phyloP scores from a whole-genome alignment of 2,797 vertebrate genomes.

The Phrynocephalus guinanensis region DNA sequence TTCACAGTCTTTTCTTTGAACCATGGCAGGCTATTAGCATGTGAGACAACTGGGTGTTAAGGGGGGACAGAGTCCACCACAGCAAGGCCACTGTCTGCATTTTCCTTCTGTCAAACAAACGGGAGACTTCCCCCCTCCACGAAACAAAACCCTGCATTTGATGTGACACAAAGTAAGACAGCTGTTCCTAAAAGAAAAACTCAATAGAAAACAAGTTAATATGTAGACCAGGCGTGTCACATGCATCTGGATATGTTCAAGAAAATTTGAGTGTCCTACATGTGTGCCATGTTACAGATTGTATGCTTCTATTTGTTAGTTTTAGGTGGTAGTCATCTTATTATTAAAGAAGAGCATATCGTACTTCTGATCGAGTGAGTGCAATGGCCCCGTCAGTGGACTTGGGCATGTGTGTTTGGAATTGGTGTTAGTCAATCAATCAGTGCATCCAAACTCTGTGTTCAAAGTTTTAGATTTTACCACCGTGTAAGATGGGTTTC shows the following conservation, averaged over 20 bases:
- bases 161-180: slow-evolving; percentile 26
- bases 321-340: slow-evolving; percentile 35
- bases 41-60: slow-evolving; percentile 34
- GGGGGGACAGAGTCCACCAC: slow-evolving; percentile 36
- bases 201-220: slow-evolving; percentile 13
- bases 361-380: not conserved
- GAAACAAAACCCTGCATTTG: slow-evolving; percentile 2
- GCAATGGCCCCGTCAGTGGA: not conserved
- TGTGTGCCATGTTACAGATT: not conserved
- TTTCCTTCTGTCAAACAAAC: not conserved
- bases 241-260: not conserved
- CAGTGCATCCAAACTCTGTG: not conserved
- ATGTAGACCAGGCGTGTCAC: not conserved
- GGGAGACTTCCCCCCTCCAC: not conserved
- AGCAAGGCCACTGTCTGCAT: not conserved
- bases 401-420: not conserved
- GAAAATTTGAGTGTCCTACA: too few species aligned
- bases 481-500: not conserved
- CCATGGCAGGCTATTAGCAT: slow-evolving; percentile 37
- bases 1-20: slow-evolving; percentile 58
- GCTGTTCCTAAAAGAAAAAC: slow-evolving; percentile 40
- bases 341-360: slow-evolving; percentile 1
- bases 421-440: not conserved
- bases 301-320: not conserved
- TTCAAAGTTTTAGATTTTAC: not conserved